These are phyloP conservation scores for Patagioenas fasciata DNA, from an alignment of 2,113 vertebrate species.

Conservation along the genomic window DNA sequence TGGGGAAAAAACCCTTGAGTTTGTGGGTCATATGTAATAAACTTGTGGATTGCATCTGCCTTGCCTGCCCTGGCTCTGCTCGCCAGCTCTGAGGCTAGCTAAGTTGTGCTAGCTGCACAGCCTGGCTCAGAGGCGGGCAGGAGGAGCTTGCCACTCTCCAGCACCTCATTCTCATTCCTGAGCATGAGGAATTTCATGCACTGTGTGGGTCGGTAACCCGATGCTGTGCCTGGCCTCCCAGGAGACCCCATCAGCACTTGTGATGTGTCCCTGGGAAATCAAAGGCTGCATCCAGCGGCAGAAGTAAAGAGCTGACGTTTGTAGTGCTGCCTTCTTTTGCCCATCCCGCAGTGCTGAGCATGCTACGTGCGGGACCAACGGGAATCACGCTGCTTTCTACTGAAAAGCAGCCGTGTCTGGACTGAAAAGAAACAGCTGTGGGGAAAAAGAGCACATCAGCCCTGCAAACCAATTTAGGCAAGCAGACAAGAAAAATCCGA, in stretches of 20 bases:
- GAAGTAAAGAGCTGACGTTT: not conserved
- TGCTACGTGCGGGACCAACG: rapidly evolving
- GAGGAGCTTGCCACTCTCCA: not conserved
- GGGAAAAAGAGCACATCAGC: not conserved
- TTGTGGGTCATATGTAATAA: rapidly evolving
- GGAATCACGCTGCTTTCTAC: not conserved
- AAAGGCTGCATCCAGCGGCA: not conserved
- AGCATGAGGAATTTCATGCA: not conserved
- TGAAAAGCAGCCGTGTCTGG: not conserved
- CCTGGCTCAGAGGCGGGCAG: not conserved
- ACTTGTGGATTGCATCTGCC: not conserved
- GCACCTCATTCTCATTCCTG: not conserved
- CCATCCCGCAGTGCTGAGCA: not conserved
- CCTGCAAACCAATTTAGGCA: not conserved
- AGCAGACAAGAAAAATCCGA: not conserved
- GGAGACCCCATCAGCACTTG: not conserved
- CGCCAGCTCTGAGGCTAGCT: not conserved
- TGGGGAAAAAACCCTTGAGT: not conserved
- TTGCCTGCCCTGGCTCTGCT: not conserved
- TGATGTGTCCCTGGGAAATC: not conserved
- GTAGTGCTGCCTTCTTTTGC: not conserved
- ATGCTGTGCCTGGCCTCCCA: not conserved
- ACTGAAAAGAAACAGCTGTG: constrained; percentile 32
- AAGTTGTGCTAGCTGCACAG: not conserved
- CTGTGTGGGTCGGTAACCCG: not conserved